A percentile compares a stretch with the other conserved stretches of the same genome.
Evolutionary conservation across 2,888 invertebrate genomes (phyloP).

Genomic region (Hyposoter didymator): DNA sequence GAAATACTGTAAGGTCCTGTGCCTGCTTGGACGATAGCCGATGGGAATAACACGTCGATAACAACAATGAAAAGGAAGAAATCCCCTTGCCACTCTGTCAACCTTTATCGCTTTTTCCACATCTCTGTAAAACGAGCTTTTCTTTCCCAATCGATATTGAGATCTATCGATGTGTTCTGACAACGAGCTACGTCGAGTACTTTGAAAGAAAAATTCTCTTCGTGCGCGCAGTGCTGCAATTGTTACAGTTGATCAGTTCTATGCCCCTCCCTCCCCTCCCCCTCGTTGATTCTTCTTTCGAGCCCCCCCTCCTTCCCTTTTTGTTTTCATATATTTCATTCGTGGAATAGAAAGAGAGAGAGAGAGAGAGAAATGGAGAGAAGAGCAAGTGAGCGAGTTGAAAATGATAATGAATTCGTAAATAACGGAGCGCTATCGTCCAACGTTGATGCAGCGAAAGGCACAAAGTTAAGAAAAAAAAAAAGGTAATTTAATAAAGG

Average conservation of each 20-base stretch:
- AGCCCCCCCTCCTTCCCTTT: conserved; percentile 30
- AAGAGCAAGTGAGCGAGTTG: conserved; percentile 14
- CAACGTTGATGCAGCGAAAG: conserved; percentile 57
- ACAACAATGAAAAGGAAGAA: conserved; percentile 2
- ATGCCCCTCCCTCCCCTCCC: not conserved
- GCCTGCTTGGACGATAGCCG: conserved; percentile 56
- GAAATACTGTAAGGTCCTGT: conserved; percentile 55
- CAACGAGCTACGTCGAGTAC: conserved; percentile 51
- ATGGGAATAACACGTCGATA: conserved; percentile 30
- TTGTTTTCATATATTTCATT: conserved; percentile 38
- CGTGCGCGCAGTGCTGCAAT: conserved; percentile 38
- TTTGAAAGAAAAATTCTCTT: conserved; percentile 42
- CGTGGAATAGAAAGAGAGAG: conserved; percentile 27
- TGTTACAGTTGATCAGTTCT: conserved; percentile 31
- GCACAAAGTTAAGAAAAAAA: conserved; percentile 70
- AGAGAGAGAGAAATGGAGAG: conserved; percentile 28
- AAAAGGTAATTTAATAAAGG: conserved; percentile 62
- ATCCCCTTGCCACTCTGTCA: conserved; percentile 54
- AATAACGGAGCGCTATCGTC: conserved; percentile 64
- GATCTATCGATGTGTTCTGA: conserved; percentile 53
- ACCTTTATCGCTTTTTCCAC: conserved; percentile 57
- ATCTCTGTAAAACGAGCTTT: conserved; percentile 58
- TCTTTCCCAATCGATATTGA: conserved; percentile 44
- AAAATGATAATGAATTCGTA: conserved; percentile 21
- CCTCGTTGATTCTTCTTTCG: conserved; percentile 46